Evolutionary conservation across 2,888 invertebrate genomes (phyloP).

Genomic region (Hanleya hanleyi): DNA sequence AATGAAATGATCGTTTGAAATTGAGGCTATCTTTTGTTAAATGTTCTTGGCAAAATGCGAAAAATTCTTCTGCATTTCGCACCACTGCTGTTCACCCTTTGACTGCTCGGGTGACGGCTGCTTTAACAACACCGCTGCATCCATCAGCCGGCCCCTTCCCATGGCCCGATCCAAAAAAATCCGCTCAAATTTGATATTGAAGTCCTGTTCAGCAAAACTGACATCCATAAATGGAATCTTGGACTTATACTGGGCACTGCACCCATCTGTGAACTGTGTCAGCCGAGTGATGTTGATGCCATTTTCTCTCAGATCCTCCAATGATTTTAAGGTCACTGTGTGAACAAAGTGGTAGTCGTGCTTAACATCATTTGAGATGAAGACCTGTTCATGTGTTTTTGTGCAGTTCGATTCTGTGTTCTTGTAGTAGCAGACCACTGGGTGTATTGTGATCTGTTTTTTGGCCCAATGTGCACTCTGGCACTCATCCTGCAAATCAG

Average conservation of each 20-base stretch:
- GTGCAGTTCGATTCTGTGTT: not conserved
- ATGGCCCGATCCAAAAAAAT: not conserved
- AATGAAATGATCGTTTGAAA: not conserved
- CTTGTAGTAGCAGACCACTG: not conserved
- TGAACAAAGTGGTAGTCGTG: not conserved
- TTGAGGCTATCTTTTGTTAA: not conserved
- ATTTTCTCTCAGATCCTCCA: not conserved
- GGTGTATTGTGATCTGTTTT: conserved; percentile 5
- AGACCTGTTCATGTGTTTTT: not conserved
- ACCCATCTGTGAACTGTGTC: not conserved
- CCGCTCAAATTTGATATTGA: not conserved
- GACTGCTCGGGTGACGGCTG: not conserved
- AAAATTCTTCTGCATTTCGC: not conserved
- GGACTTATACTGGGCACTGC: not conserved
- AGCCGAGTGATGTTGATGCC: not conserved
- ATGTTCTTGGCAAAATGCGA: not conserved
- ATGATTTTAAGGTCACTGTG: not conserved
- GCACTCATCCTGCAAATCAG: not conserved
- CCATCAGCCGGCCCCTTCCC: conserved; percentile 1
- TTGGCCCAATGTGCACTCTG: conserved; percentile 10
- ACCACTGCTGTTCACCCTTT: not conserved
- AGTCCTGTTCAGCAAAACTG: not conserved
- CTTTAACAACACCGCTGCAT: not conserved
- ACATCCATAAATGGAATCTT: not conserved
- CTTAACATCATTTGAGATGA: conserved; percentile 2